phyloP scores from a whole-genome alignment of 2,888 invertebrate genomes.

The Hyppa rectilinea region DNA sequence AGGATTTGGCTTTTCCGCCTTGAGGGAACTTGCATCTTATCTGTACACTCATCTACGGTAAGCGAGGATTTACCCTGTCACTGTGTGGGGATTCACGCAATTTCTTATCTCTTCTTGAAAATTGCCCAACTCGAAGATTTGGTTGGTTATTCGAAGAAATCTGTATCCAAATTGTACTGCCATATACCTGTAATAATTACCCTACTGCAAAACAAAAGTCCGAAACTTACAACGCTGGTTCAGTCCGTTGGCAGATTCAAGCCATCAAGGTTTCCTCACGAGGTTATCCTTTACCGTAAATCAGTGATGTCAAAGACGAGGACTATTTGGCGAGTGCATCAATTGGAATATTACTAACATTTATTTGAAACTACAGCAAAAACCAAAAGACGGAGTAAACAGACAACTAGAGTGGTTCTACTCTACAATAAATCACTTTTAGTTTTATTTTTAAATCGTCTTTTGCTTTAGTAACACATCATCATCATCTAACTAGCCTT shows the following conservation, averaged over 20 bases:
- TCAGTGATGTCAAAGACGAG: slow-evolving; percentile 3
- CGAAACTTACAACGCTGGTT: neutral
- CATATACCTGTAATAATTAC: neutral
- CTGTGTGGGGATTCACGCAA: slow-evolving; percentile 4
- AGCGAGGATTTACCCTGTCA: slow-evolving; percentile 21
- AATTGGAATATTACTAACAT: neutral
- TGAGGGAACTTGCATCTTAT: slow-evolving; percentile 15
- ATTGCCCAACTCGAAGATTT: neutral
- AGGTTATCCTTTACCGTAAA: slow-evolving; percentile 28
- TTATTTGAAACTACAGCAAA: neutral
- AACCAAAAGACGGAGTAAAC: neutral
- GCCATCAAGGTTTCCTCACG: slow-evolving; percentile 7
- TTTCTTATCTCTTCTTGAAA: slow-evolving; percentile 16
- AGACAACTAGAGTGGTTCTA: neutral
- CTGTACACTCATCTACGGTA: slow-evolving; percentile 11
- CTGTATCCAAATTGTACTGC: neutral
- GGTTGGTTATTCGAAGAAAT: neutral
- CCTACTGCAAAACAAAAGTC: neutral
- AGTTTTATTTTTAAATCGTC: neutral
- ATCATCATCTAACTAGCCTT: too few species aligned
- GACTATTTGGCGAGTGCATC: neutral
- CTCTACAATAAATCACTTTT: neutral
- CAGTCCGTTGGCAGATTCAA: neutral
- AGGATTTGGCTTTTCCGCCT: slow-evolving; percentile 6
- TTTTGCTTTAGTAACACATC: neutral